These are phyloP conservation scores for Sebastes glaucus DNA, from an alignment of 2,797 vertebrate genomes.

Conservation along the genomic window DNA sequence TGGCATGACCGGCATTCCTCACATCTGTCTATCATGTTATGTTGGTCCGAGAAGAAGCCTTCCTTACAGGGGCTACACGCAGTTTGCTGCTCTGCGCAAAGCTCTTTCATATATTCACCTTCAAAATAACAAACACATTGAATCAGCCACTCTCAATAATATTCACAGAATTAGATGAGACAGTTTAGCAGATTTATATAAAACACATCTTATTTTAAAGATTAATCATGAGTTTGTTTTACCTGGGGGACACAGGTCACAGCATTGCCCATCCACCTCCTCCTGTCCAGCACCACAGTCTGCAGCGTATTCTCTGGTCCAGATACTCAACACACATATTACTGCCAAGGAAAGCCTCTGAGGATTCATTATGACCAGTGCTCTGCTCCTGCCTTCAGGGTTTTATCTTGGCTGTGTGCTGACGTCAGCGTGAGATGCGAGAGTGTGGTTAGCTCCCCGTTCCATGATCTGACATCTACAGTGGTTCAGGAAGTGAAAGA, in stretches of 20 bases:
- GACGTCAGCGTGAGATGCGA: conserved; percentile 45
- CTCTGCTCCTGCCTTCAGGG: not conserved
- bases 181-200: not conserved
- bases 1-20: conserved; percentile 46
- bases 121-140: conserved; percentile 8
- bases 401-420: conserved; percentile 50
- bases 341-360: not conserved
- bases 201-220: not conserved
- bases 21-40: conserved; percentile 40
- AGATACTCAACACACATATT: conserved; percentile 10
- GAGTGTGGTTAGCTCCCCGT: not conserved
- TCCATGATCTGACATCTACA: not conserved
- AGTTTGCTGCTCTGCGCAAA: conserved; percentile 40
- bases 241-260: conserved; percentile 73
- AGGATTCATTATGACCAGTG: conserved; percentile 54
- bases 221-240: conserved; percentile 43
- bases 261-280: conserved; percentile 27
- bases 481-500: conserved; percentile 56
- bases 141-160: not conserved
- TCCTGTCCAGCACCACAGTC: not conserved
- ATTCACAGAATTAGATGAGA: not conserved
- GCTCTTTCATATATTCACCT: conserved; percentile 47
- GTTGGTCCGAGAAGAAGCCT: not conserved
- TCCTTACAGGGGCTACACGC: conserved; percentile 58
- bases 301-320: not conserved